A percentile compares a stretch with the other conserved stretches of the same genome.
These are phyloP conservation scores for Anthoscopus minutus DNA, from an alignment of 2,113 vertebrate genomes.

Conservation along the genomic window DNA sequence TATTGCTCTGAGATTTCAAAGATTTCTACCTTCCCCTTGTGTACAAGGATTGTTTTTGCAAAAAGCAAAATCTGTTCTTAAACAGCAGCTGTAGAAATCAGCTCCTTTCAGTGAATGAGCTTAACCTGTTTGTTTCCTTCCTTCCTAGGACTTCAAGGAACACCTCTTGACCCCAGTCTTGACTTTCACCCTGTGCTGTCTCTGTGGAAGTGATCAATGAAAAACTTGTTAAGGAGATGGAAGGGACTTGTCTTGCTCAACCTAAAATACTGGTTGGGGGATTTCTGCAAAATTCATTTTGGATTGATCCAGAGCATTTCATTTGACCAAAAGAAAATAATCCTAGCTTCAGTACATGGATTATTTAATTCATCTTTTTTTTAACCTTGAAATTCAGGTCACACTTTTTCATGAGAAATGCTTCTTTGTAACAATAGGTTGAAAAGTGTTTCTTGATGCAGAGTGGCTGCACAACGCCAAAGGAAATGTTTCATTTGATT, in stretches of 20 bases:
- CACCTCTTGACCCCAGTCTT: background rate
- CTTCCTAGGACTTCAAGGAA: background rate
- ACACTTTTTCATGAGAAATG: background rate
- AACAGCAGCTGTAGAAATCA: background rate
- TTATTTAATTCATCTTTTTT: background rate
- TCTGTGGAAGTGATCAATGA: conserved; percentile 15
- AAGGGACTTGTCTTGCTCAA: conserved; percentile 34
- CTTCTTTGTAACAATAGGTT: background rate
- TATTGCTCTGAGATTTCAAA: background rate
- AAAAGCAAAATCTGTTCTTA: background rate
- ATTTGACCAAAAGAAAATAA: conserved; percentile 24
- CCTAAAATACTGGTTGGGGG: background rate
- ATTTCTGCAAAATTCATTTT: conserved; percentile 38
- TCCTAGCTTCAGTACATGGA: background rate
- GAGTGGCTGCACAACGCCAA: background rate
- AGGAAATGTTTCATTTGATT: background rate
- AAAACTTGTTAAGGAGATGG: conserved; percentile 46
- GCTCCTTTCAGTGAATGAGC: background rate
- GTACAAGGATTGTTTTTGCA: background rate
- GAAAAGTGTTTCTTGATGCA: background rate
- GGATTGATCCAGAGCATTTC: conserved; percentile 45
- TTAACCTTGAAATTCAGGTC: conserved; percentile 45
- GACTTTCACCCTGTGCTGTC: background rate
- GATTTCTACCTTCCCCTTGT: background rate
- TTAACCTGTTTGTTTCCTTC: background rate